phyloP scores from a whole-genome alignment of 2,113 vertebrate species.

The Callocephalon fimbriatum region DNA sequence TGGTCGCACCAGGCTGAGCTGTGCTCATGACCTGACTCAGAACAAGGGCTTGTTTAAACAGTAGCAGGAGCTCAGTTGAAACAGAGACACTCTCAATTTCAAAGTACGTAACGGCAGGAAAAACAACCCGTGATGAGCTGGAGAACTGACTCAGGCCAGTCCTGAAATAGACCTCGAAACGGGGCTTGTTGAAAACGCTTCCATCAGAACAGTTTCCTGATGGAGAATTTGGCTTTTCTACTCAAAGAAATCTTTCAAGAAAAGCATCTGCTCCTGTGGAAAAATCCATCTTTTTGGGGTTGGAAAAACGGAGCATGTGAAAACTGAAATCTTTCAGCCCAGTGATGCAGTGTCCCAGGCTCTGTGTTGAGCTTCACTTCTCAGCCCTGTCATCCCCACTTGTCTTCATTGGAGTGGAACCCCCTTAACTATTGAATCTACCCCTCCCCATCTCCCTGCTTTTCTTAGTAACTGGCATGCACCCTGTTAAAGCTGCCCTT shows the following conservation, averaged over 20 bases:
- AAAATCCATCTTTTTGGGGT: slow-evolving; percentile 51
- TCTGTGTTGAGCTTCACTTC: not conserved
- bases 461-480: not conserved
- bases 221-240: slow-evolving; percentile 64
- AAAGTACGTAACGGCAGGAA: not conserved
- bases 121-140: slow-evolving; percentile 4
- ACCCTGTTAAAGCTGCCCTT: rapidly evolving
- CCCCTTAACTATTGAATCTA: not conserved
- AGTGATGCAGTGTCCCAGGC: not conserved
- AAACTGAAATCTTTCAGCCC: slow-evolving; percentile 32
- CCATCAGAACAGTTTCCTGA: slow-evolving; percentile 62
- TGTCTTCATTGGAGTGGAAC: not conserved
- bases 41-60: slow-evolving; percentile 8
- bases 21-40: not conserved
- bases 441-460: not conserved
- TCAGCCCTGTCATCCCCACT: not conserved
- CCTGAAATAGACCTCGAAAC: slow-evolving; percentile 61
- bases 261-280: slow-evolving; percentile 68
- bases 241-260: slow-evolving; percentile 68
- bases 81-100: not conserved
- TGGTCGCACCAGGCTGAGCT: rapidly evolving
- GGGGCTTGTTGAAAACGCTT: slow-evolving; percentile 22
- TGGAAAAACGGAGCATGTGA: slow-evolving; percentile 63
- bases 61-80: not conserved
- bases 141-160: slow-evolving; percentile 46